Percentiles rank a stretch among this genome's conserved stretches.
phyloP scores from a whole-genome alignment of 1,140 invertebrate genomes.

The Matsumurasca onukii region DNA sequence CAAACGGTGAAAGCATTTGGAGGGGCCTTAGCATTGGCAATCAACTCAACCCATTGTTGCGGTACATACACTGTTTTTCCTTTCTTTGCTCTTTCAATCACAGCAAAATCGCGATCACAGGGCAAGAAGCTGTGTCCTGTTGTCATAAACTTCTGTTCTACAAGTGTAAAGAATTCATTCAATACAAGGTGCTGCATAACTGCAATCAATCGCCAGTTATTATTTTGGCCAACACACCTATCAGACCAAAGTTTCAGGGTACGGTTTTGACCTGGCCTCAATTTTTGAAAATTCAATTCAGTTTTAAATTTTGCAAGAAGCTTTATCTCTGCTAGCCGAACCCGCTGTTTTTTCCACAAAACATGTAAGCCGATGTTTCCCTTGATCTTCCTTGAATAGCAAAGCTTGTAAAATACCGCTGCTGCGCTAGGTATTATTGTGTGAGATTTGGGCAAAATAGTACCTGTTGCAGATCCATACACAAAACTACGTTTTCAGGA shows the following conservation, averaged over 20 bases:
- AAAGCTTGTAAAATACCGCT: too few relatives aligned
- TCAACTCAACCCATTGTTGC: too few relatives aligned
- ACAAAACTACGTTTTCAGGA: too few relatives aligned
- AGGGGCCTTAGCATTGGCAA: too few relatives aligned
- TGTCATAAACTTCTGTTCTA: conserved; percentile 24
- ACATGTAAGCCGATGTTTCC: background rate
- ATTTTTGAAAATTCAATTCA: too few relatives aligned
- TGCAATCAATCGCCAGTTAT: conserved; percentile 19
- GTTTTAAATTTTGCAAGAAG: background rate
- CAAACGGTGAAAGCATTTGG: too few relatives aligned
- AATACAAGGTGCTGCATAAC: conserved; percentile 9
- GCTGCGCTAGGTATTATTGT: too few relatives aligned
- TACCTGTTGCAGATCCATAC: too few relatives aligned
- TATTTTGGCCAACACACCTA: conserved; percentile 25
- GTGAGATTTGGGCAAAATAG: too few relatives aligned
- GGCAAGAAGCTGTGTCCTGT: conserved; percentile 33
- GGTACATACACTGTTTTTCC: too few relatives aligned
- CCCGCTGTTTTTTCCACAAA: background rate
- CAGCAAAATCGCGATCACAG: conserved; percentile 31
- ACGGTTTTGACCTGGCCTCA: background rate
- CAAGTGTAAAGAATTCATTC: conserved; percentile 11
- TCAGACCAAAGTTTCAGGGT: conserved; percentile 19
- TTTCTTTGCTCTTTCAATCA: conserved; percentile 14
- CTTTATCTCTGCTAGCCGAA: background rate
- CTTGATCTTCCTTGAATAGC: too few relatives aligned